These are phyloP conservation scores for Apogon talboti DNA, from an alignment of 2,797 vertebrate species.

Conservation along the genomic window DNA sequence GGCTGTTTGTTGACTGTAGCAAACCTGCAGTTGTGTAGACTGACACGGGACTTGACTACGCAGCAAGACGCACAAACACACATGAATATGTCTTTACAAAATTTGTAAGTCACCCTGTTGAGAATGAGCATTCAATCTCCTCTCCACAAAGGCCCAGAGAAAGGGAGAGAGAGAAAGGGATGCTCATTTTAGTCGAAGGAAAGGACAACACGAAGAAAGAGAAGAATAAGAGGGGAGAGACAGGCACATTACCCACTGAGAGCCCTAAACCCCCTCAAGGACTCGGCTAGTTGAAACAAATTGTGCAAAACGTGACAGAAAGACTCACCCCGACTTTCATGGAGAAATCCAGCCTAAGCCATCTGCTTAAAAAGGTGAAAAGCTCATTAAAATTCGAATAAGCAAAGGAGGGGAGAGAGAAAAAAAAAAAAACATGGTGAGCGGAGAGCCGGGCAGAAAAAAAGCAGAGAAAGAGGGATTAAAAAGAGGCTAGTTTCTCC, in stretches of 20 bases:
- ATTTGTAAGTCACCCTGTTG: constrained; percentile 13
- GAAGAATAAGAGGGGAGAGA: constrained; percentile 32
- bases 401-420: constrained; percentile 45
- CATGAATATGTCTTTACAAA: neutral
- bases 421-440: constrained; percentile 31
- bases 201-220: constrained; percentile 41
- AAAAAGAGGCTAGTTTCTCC: constrained; percentile 60
- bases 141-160: constrained; percentile 9
- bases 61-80: constrained; percentile 1
- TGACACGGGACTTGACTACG: too few species aligned
- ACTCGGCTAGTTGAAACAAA: constrained; percentile 82
- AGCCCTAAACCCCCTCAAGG: constrained; percentile 78
- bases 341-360: constrained; percentile 80
- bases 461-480: constrained; percentile 49
- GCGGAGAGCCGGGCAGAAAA: constrained; percentile 27
- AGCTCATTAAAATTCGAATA: constrained; percentile 85
- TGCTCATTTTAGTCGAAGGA: constrained; percentile 65
- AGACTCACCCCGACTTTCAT: constrained; percentile 77
- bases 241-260: constrained; percentile 70
- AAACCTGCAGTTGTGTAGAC: neutral
- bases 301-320: constrained; percentile 80
- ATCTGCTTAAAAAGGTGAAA: constrained; percentile 86
- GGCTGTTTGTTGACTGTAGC: neutral
- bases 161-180: constrained; percentile 47
- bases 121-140: constrained; percentile 5